Percentiles rank a stretch among this genome's conserved stretches.
phyloP scores from a whole-genome alignment of 1,140 invertebrate species.

The Gonioctena quinquepunctata region DNA sequence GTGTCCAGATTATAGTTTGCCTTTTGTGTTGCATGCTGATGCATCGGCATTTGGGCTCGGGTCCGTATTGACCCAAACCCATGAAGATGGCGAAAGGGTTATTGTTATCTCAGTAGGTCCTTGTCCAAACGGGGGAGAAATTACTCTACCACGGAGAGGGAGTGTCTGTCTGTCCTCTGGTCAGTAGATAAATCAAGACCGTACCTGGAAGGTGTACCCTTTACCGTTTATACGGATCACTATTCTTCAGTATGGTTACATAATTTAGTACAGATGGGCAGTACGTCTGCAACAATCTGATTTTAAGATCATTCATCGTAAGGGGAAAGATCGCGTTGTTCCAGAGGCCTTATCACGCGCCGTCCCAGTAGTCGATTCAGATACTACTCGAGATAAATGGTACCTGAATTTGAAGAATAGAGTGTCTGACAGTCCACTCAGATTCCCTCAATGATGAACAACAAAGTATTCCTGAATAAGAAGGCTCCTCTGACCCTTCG shows the following conservation, averaged over 20 bases:
- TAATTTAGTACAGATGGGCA: constrained; percentile 29
- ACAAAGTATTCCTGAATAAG: neutral
- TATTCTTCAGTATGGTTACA: constrained; percentile 52
- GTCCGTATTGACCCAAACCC: constrained; percentile 34
- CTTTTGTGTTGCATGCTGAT: constrained; percentile 38
- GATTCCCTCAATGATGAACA: constrained; percentile 16
- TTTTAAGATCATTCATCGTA: constrained; percentile 46
- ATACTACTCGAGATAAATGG: constrained; percentile 33
- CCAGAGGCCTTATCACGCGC: constrained; percentile 27
- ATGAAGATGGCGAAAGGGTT: constrained; percentile 8
- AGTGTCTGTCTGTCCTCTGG: constrained; percentile 41
- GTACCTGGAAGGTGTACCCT: constrained; percentile 47
- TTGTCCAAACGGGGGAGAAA: constrained; percentile 50
- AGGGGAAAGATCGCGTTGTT: constrained; percentile 48
- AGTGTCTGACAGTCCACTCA: constrained; percentile 4
- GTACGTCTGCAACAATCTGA: constrained; percentile 49
- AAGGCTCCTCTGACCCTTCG: neutral
- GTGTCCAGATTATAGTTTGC: constrained; percentile 34
- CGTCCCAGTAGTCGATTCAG: constrained; percentile 11
- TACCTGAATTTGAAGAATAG: constrained; percentile 1
- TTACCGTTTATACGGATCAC: constrained; percentile 59
- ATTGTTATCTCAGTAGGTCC: constrained; percentile 43
- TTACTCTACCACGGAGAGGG: constrained; percentile 53
- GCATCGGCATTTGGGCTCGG: constrained; percentile 28
- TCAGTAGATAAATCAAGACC: constrained; percentile 15